These are phyloP conservation scores for Diarsia brunnea DNA, from an alignment of 2,888 invertebrate species.

Conservation along the genomic window DNA sequence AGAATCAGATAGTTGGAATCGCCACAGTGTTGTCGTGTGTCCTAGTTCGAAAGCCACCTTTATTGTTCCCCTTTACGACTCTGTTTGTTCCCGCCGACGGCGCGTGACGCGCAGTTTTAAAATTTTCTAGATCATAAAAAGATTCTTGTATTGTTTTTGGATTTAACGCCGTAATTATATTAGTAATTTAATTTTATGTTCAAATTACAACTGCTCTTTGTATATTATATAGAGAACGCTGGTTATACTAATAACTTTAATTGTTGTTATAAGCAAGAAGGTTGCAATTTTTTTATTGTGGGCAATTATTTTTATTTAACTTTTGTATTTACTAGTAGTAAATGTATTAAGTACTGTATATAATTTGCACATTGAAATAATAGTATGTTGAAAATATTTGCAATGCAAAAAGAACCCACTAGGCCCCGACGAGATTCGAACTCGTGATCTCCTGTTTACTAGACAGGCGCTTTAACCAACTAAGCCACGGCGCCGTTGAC, in stretches of 20 bases:
- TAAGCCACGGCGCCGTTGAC: slow-evolving; percentile 86
- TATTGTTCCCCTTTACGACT: slow-evolving; percentile 79
- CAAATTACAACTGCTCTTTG: slow-evolving; percentile 14
- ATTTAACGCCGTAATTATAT: slow-evolving; percentile 61
- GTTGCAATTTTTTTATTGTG: slow-evolving; percentile 8
- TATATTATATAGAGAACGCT: neutral
- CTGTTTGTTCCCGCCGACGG: slow-evolving; percentile 76
- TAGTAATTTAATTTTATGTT: slow-evolving; percentile 59
- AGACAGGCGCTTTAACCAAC: slow-evolving; percentile 90
- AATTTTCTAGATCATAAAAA: slow-evolving; percentile 67
- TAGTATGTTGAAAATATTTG: neutral
- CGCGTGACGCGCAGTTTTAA: slow-evolving; percentile 74
- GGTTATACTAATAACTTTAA: slow-evolving; percentile 12
- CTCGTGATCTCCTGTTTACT: slow-evolving; percentile 89
- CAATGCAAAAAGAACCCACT: slow-evolving; percentile 34
- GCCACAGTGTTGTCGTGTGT: slow-evolving; percentile 63
- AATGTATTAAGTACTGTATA: too few species aligned
- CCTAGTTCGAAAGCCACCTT: slow-evolving; percentile 67
- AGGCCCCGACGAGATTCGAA: slow-evolving; percentile 81
- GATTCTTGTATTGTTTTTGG: slow-evolving; percentile 63
- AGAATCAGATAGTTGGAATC: slow-evolving; percentile 32
- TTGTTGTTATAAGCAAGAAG: slow-evolving; percentile 8
- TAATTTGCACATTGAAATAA: slow-evolving; percentile 17
- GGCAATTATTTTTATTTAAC: neutral
- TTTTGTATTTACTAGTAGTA: neutral